Evolutionary conservation across 2,113 vertebrate genomes (phyloP), one percentile per base, ranked within the genome.

Genomic region (Notothenia coriiceps): DNA sequence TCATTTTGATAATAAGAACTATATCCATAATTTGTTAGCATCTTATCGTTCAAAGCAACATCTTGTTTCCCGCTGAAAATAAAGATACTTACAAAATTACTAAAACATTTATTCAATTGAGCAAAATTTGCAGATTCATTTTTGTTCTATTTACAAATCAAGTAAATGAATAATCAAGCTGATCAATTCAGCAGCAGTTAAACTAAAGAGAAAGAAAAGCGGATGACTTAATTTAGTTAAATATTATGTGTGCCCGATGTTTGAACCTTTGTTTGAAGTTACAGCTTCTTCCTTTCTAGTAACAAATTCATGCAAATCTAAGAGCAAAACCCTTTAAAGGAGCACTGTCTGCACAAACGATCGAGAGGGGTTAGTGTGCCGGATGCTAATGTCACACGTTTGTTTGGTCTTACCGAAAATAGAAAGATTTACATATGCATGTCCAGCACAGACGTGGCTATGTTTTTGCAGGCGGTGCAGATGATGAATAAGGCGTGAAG

Each of bases 261-360:
- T 54, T 85, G 64, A 85, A 70, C 52, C 62, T 60, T 68, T 70
- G 47, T 79, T 67, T 85, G 54, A 83, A 57, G 62, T 60, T 14
- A 0, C 52, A 29, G 44, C 13, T 59, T 40, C 80, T 76, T 40
- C 73, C 55, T 68, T 66, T 77, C 72, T 14, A 64, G 29, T 47
- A 65, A 57, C 76, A 82, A 62, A 80, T 84, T 1, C 17, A 86
- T 88, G 82, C 75, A 88, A 90, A 90, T 84, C 15, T 14, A 43
- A 54, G 51, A 13, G 40, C 18, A 35, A 13, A 71, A 82, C n/a
- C 73, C 61, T 49, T n/a, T 59, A 6, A 60, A 47, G 54, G 29
- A 64, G 17, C 49, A 55, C 2, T 10, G 29, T 25, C 44, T 46
- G 66, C 13, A 56, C 33, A 44, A 46, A 60, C 25, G 40, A 17